Conservation (phyloP, 2,113 vertebrate genomes). For the Dipodomys spectabilis region DNA sequence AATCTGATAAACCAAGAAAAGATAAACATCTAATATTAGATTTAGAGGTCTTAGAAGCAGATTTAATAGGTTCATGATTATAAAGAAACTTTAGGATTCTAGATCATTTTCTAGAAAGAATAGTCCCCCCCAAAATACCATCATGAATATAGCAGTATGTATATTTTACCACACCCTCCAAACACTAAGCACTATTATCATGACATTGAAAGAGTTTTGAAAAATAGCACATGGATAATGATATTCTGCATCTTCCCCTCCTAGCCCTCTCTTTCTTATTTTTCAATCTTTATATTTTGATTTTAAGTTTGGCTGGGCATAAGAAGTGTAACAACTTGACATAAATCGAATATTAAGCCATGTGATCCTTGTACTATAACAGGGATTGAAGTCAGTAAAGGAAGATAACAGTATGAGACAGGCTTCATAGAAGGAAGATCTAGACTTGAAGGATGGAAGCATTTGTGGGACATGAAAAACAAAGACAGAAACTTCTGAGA, state of each 20-base stretch:
- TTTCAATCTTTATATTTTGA: slow-evolving; percentile 18
- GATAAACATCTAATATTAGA: neutral
- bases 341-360: neutral
- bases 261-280: neutral
- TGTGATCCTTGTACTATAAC: neutral
- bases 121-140: neutral
- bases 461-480: neutral
- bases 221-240: neutral
- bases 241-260: neutral
- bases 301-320: neutral
- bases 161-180: neutral
- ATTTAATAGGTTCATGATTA: neutral
- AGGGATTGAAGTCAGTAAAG: neutral
- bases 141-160: neutral
- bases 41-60: neutral
- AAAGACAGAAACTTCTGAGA: neutral
- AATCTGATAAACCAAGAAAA: neutral
- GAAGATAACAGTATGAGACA: too few relatives aligned
- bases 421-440: neutral
- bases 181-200: neutral
- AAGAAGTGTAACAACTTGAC: neutral
- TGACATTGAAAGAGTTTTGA: neutral
- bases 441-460: neutral
- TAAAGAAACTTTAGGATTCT: neutral
- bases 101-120: neutral